Percentiles rank a stretch among this genome's conserved stretches.
These are phyloP conservation scores for Drosophila tristis DNA, from an alignment of 1,140 invertebrate genomes.

Conservation along the genomic window DNA sequence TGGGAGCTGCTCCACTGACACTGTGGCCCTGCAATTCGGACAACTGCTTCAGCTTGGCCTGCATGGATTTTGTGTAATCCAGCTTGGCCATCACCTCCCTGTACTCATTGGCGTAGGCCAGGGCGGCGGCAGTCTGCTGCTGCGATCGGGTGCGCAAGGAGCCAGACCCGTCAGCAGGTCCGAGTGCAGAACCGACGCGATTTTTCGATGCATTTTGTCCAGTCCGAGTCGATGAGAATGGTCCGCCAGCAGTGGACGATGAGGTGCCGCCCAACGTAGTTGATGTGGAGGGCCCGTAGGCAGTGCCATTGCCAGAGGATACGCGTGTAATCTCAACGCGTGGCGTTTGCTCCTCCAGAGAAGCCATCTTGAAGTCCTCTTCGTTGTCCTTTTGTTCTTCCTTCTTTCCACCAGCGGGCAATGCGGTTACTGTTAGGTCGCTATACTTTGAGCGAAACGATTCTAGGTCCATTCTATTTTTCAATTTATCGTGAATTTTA, in stretches of 20 bases:
- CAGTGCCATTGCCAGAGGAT: not conserved
- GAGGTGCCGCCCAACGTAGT: too few species aligned
- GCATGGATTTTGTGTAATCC: slow-evolving; percentile 64
- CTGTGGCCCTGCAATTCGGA: slow-evolving; percentile 5
- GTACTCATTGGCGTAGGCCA: slow-evolving; percentile 59
- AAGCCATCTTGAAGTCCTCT: not conserved
- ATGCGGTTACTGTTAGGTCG: slow-evolving; percentile 65
- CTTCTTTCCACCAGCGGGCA: slow-evolving; percentile 20
- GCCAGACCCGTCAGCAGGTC: not conserved
- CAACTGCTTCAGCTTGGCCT: slow-evolving; percentile 60
- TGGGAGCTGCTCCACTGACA: too few species aligned
- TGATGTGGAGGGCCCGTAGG: not conserved
- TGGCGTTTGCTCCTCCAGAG: slow-evolving; percentile 2
- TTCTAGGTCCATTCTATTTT: slow-evolving; percentile 55
- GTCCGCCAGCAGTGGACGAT: too few species aligned
- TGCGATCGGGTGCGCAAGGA: slow-evolving; percentile 8
- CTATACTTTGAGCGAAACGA: slow-evolving; percentile 67
- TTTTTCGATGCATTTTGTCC: too few species aligned
- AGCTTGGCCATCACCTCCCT: slow-evolving; percentile 65
- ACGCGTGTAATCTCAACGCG: slow-evolving; percentile 60
- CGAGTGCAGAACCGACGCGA: too few species aligned
- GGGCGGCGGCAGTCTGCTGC: slow-evolving; percentile 30
- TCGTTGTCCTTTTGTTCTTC: not conserved
- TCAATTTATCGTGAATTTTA: too few species aligned
- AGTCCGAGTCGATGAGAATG: too few species aligned